These are phyloP conservation scores for Penaeus indicus DNA, from an alignment of 1,140 invertebrate genomes.

Conservation along the genomic window DNA sequence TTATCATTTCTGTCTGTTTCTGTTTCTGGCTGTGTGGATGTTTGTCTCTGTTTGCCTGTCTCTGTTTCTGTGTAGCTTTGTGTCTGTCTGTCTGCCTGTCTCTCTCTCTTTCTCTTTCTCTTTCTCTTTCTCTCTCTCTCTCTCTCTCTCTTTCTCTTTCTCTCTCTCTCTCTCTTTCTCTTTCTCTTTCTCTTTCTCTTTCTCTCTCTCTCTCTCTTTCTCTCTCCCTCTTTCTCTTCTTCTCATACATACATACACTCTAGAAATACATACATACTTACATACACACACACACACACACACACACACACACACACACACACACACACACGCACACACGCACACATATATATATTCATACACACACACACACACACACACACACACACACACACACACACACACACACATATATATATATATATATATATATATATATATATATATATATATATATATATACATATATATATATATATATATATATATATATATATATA, in stretches of 20 bases:
- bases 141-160: background rate
- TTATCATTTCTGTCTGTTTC: too few relatives aligned
- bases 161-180: conserved; percentile 20
- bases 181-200: background rate
- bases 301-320: conserved; percentile 30
- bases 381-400: too few relatives aligned
- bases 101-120: too few relatives aligned
- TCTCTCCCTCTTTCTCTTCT: too few relatives aligned
- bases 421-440: too few relatives aligned
- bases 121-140: background rate
- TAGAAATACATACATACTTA: background rate
- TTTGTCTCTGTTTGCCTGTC: too few relatives aligned
- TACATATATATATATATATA: conserved; percentile 24
- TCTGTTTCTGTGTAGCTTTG: background rate
- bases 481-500: conserved; percentile 19
- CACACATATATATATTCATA: background rate
- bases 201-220: too few relatives aligned
- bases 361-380: background rate
- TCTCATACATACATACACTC: too few relatives aligned
- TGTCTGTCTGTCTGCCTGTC: background rate
- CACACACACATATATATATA: too few relatives aligned
- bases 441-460: background rate
- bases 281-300: conserved; percentile 19
- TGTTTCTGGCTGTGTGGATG: too few relatives aligned
- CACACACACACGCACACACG: background rate